phyloP scores from a whole-genome alignment of 2,113 vertebrate species.

The Istiophorus platypterus region DNA sequence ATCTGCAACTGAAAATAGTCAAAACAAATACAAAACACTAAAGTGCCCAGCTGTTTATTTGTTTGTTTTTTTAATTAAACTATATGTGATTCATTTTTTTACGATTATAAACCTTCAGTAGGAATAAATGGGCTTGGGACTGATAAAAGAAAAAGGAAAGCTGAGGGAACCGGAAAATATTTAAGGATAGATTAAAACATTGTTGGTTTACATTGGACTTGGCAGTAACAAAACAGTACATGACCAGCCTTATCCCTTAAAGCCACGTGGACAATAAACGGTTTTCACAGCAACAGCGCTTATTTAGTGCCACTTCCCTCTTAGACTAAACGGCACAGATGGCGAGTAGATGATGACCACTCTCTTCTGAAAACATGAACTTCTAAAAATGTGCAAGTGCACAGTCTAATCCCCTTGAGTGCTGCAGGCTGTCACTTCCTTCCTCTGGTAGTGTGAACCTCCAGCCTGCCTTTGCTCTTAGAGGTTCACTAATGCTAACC shows the following conservation, averaged over 20 bases:
- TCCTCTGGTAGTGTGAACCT: conserved; percentile 39
- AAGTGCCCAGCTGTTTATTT: too few species aligned
- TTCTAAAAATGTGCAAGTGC: not conserved
- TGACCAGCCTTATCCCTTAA: not conserved
- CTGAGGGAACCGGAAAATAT: too few species aligned
- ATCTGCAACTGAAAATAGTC: not conserved
- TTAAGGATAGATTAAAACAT: not conserved
- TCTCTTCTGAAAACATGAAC: conserved; percentile 14
- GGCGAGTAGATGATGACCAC: conserved; percentile 13
- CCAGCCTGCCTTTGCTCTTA: not conserved
- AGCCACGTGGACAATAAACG: not conserved
- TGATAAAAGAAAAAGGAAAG: too few species aligned
- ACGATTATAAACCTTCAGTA: too few species aligned
- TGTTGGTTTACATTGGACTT: not conserved
- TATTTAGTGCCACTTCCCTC: conserved; percentile 2
- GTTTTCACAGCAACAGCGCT: not conserved
- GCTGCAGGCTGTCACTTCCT: conserved; percentile 48
- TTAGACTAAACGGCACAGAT: conserved; percentile 8
- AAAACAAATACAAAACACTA: not conserved
- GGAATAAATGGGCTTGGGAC: not conserved
- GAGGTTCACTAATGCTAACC: not conserved
- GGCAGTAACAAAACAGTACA: not conserved
- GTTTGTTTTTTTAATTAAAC: too few species aligned
- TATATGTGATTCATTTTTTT: too few species aligned
- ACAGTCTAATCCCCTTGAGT: not conserved